Conservation (phyloP, 2,888 invertebrate genomes). For the Herminia tarsipennalis region DNA sequence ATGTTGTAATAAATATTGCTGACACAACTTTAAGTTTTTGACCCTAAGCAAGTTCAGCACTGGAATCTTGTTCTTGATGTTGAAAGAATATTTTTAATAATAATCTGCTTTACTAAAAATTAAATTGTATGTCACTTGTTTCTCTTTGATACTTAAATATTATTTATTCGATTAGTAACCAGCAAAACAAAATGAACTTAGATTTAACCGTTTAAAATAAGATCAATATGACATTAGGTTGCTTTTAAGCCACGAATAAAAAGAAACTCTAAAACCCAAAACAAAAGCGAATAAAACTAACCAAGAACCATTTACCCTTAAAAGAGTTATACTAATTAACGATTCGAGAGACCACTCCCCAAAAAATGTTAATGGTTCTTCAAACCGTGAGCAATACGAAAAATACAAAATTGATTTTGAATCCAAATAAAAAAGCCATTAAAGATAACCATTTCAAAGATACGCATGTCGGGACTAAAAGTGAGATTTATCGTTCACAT, state of each 20-base stretch:
- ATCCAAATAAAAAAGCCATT: conserved; percentile 23
- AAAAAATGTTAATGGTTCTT: conserved; percentile 31
- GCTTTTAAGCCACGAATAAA: conserved; percentile 12
- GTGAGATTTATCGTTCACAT: conserved; percentile 49
- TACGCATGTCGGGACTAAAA: conserved; percentile 32
- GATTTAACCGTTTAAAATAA: no score
- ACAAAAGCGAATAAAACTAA: conserved; percentile 7
- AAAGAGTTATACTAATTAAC: conserved; percentile 28
- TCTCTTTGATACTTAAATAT: no score
- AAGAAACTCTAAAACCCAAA: conserved; percentile 13
- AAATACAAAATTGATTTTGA: conserved; percentile 38
- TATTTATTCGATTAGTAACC: neutral
- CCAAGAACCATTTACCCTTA: conserved; percentile 15
- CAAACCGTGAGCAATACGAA: conserved; percentile 16
- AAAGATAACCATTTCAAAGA: conserved; percentile 27
- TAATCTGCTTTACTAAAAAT: no score
- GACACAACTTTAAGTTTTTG: no score
- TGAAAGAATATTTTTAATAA: no score
- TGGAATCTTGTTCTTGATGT: no score
- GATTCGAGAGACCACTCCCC: conserved; percentile 20
- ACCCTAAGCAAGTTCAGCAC: neutral
- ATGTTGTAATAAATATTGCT: neutral
- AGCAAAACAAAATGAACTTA: no score
- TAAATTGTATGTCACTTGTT: no score
- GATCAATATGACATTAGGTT: neutral